phyloP scores from a whole-genome alignment of 2,888 invertebrate species.

The Cerceris ruficornis region DNA sequence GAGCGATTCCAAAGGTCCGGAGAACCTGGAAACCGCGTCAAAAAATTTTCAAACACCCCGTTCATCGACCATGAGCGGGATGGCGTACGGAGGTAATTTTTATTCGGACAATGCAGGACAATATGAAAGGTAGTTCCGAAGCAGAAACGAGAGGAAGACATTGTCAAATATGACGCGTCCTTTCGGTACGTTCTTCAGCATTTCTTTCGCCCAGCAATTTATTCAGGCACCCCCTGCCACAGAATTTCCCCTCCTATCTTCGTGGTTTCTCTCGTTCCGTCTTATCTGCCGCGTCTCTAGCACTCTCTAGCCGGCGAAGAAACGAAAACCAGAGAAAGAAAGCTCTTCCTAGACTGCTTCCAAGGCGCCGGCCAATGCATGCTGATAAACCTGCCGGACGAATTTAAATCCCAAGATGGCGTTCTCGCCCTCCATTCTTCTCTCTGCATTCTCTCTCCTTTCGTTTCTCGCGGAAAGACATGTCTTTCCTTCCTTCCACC shows the following conservation, averaged over 20 bases:
- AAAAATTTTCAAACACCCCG: too few species aligned
- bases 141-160: background rate
- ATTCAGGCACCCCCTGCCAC: slow-evolving; percentile 9
- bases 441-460: background rate
- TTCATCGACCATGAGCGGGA: too few species aligned
- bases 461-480: background rate
- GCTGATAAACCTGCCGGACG: slow-evolving; percentile 68
- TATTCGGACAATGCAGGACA: too few species aligned
- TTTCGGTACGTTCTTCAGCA: slow-evolving; percentile 19
- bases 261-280: slow-evolving; percentile 30
- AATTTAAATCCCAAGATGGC: slow-evolving; percentile 67
- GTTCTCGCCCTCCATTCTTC: slow-evolving; percentile 16
- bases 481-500: too few species aligned
- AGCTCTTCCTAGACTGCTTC: slow-evolving; percentile 32
- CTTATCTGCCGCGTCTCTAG: slow-evolving; percentile 53
- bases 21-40: too few species aligned
- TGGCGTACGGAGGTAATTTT: too few species aligned
- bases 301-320: slow-evolving; percentile 38
- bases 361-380: slow-evolving; percentile 65
- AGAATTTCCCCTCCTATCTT: slow-evolving; percentile 20
- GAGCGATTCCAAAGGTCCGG: too few species aligned
- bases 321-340: slow-evolving; percentile 44
- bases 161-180: slow-evolving; percentile 35
- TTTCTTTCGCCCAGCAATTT: slow-evolving; percentile 29
- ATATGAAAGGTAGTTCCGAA: too few species aligned